Base-by-base conservation (phyloP, 2,888 invertebrate species). In the Plagodis dolabraria region DNA sequence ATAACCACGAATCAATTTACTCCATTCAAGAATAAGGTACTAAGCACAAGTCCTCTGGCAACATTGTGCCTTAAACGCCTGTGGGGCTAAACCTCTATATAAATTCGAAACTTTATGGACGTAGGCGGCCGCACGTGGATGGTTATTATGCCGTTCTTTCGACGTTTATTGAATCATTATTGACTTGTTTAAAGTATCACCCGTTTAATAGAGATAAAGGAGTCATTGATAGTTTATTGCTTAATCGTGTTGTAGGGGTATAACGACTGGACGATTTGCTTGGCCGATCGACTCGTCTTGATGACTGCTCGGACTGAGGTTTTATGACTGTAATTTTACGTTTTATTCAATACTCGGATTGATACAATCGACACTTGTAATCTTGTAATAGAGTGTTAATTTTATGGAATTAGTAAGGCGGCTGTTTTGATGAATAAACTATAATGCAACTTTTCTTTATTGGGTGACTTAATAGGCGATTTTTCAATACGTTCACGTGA, bases 151-250 rank as follows among this genome's bases (percentile, higher is more conserved):
- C 88, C 86, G 87, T 88, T 87, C 88, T 85, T 84, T 83, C 76
- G 91, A 92, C 92, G 80, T 91, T 92, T 92, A 92, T 92, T 89
- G 92, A 85, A 89, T 85, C 86, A 87, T 91, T 92, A 92, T 92
- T 90, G 92, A 89, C 87, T 89, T 88, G 91, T 91, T 90, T 90
- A 91, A 91, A 88, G 87, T 90, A 91, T 91, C 86, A 87, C 83
- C 83, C 82, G 84, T 80, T 90, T 91, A 89, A 89, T 91, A 88
- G 86, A 89, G 90, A 91, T 91, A 91, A 89, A 91, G 88, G 86
- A 87, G 85, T 80, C 75, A 80, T 76, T 81, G 79, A 83, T 89
- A 83, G 82, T 89, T 92, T 89, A 92, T 88, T 82, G 79, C 87
- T 91, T 89, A 79, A 89, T 89, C 83, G 82, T 75, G 79, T 77